Conservation (phyloP, 1,140 invertebrate species). For the Cotesia typhae region DNA sequence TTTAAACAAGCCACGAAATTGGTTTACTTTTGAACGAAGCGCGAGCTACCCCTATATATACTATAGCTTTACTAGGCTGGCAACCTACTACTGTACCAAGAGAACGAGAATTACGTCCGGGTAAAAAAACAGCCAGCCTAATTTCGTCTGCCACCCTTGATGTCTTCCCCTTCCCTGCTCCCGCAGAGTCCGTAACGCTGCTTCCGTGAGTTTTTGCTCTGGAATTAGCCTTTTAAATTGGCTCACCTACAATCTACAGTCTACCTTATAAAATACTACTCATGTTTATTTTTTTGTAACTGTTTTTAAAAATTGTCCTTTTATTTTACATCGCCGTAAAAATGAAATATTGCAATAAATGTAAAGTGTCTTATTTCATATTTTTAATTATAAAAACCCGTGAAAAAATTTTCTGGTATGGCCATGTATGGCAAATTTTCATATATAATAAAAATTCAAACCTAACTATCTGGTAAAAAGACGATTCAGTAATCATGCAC, state of each 20-base stretch:
- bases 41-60: neutral
- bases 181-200: neutral
- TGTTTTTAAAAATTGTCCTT: too few relatives aligned
- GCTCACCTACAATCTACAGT: conserved; percentile 20
- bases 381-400: too few relatives aligned
- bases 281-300: neutral
- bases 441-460: too few relatives aligned
- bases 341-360: too few relatives aligned
- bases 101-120: conserved; percentile 15
- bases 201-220: conserved; percentile 15
- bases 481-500: too few relatives aligned
- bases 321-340: too few relatives aligned
- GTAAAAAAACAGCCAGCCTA: conserved; percentile 25
- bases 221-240: conserved; percentile 29
- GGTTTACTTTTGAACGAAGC: conserved; percentile 58
- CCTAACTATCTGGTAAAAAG: too few relatives aligned
- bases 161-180: neutral
- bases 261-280: neutral
- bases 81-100: neutral
- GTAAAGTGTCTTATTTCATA: too few relatives aligned
- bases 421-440: too few relatives aligned
- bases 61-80: neutral
- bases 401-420: too few relatives aligned
- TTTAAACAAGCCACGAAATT: conserved; percentile 67
- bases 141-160: conserved; percentile 19